Conservation (phyloP, 2,888 invertebrate genomes). For the Lochmaea crataegi region DNA sequence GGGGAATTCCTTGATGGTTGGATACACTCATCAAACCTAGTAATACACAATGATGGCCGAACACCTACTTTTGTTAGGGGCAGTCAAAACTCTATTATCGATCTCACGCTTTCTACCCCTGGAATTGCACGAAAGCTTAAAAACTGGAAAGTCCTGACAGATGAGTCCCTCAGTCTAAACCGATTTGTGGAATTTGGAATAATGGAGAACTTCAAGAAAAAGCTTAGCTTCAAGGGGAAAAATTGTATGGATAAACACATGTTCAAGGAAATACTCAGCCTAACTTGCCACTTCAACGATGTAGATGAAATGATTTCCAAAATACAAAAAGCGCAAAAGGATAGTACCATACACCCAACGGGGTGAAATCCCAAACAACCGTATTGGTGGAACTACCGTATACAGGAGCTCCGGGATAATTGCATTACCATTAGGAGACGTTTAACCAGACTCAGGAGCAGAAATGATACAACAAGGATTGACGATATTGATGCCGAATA, state of each 20-base stretch:
- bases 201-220: background rate
- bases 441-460: background rate
- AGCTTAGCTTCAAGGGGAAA: background rate
- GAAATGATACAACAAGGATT: background rate
- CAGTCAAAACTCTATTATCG: slow-evolving; percentile 16
- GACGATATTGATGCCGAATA: background rate
- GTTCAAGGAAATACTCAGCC: background rate
- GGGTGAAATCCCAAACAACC: slow-evolving; percentile 1
- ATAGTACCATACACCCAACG: background rate
- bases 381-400: slow-evolving; percentile 13
- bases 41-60: slow-evolving; percentile 2
- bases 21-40: slow-evolving; percentile 6
- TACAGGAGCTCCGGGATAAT: background rate
- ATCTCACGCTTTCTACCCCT: background rate
- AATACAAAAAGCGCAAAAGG: slow-evolving; percentile 12
- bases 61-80: slow-evolving; percentile 23
- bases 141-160: too few species aligned
- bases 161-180: too few species aligned
- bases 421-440: background rate
- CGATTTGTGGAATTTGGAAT: slow-evolving; percentile 5
- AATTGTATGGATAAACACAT: background rate
- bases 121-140: too few species aligned
- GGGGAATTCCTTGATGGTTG: slow-evolving; percentile 18
- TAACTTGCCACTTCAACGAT: slow-evolving; percentile 1
- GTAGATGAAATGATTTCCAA: background rate